Conservation (phyloP, 2,797 vertebrate species). For the Paramormyrops hopkinsi region DNA sequence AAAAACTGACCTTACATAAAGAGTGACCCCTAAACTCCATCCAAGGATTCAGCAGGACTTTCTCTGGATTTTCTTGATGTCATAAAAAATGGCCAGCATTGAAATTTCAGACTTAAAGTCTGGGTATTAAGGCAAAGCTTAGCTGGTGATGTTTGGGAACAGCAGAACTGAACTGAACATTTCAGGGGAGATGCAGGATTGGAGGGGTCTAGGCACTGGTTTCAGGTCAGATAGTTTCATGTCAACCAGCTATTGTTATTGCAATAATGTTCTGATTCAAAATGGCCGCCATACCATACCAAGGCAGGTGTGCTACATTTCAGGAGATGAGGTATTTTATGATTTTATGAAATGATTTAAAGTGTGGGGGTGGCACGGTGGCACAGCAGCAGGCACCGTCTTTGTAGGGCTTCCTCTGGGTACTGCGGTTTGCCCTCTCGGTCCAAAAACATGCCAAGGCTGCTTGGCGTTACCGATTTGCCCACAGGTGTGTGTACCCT, state of each 20-base stretch:
- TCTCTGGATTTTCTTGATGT: background rate
- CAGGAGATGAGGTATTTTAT: background rate
- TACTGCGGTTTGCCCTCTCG: background rate
- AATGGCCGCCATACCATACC: background rate
- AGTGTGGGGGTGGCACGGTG: background rate
- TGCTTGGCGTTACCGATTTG: background rate
- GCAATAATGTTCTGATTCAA: background rate
- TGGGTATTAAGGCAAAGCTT: background rate
- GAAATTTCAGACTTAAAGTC: background rate
- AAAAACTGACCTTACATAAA: background rate
- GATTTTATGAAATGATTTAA: background rate
- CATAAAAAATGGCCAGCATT: background rate
- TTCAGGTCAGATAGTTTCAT: background rate
- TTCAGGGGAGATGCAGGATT: background rate
- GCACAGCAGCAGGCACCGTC: background rate
- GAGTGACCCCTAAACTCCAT: background rate
- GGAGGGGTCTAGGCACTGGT: background rate
- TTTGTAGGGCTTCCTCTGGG: background rate
- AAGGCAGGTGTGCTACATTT: background rate
- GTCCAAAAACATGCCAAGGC: background rate
- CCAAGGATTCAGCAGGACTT: background rate
- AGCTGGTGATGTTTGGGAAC: background rate
- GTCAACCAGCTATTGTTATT: background rate
- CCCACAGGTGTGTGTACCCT: background rate
- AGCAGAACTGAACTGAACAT: background rate